A percentile compares a stretch with the other conserved stretches of the same genome.
phyloP scores from a whole-genome alignment of 2,888 invertebrate genomes.

The Ecliptopera silaceata region DNA sequence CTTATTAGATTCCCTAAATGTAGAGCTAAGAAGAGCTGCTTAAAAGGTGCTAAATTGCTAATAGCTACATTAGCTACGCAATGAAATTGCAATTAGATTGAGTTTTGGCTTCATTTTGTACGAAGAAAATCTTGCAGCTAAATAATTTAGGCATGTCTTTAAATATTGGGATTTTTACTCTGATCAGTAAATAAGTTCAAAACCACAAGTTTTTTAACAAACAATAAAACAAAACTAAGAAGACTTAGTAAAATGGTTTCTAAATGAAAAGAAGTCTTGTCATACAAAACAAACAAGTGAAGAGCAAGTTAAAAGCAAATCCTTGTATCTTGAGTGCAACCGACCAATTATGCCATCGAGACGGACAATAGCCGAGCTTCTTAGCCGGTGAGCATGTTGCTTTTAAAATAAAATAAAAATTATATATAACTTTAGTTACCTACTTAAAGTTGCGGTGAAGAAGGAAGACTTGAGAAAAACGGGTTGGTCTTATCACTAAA shows the following conservation, averaged over 20 bases:
- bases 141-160: no score
- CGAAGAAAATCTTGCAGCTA: no score
- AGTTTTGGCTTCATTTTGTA: no score
- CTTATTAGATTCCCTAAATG: conserved; percentile 27
- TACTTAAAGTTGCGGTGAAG: no score
- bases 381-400: conserved; percentile 25
- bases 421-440: no score
- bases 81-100: not conserved
- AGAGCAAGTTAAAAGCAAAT: conserved; percentile 56
- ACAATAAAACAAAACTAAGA: not conserved
- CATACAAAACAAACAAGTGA: conserved; percentile 10
- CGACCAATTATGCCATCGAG: conserved; percentile 58
- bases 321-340: conserved; percentile 54
- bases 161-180: no score
- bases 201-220: no score
- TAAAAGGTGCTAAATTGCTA: conserved; percentile 17
- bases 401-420: conserved; percentile 1
- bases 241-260: not conserved
- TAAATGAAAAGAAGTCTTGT: not conserved
- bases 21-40: conserved; percentile 13
- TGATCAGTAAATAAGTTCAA: no score
- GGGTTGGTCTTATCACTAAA: no score
- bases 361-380: conserved; percentile 35
- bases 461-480: no score
- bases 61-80: conserved; percentile 2